Evolutionary conservation across 2,113 vertebrate genomes (phyloP).

Genomic region (Spea bombifrons): DNA sequence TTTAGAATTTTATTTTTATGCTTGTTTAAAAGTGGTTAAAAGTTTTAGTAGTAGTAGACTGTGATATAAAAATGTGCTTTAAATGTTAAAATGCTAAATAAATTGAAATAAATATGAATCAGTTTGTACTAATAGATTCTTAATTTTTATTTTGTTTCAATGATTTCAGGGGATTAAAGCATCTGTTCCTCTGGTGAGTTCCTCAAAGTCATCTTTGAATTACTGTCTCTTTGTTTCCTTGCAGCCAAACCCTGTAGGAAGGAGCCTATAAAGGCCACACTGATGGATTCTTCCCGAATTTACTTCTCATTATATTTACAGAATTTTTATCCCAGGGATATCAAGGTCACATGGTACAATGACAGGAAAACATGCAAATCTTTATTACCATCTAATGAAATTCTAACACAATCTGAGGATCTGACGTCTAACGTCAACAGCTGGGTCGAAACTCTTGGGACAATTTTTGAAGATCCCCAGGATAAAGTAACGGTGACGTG

Average conservation of each 20-base stretch:
- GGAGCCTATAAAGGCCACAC: background rate
- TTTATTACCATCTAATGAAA: background rate
- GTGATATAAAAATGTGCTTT: too few species aligned
- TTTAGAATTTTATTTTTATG: too few species aligned
- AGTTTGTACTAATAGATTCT: too few species aligned
- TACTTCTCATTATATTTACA: background rate
- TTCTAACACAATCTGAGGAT: background rate
- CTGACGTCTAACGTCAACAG: background rate
- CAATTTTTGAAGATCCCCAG: background rate
- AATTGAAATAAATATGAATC: too few species aligned
- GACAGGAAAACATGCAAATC: background rate
- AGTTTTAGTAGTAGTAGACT: too few species aligned
- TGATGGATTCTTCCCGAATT: background rate
- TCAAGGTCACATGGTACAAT: background rate
- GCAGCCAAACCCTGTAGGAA: background rate
- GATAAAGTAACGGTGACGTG: background rate
- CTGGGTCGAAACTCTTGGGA: background rate
- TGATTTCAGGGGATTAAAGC: too few species aligned
- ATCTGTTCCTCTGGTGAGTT: too few species aligned
- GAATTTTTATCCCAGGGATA: background rate
- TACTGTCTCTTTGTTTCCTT: background rate
- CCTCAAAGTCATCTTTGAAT: background rate
- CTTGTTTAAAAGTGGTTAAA: too few species aligned
- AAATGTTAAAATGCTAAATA: too few species aligned
- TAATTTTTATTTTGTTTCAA: too few species aligned